Evolutionary conservation across 2,888 invertebrate genomes (phyloP).

Genomic region (Volucella inanis): DNA sequence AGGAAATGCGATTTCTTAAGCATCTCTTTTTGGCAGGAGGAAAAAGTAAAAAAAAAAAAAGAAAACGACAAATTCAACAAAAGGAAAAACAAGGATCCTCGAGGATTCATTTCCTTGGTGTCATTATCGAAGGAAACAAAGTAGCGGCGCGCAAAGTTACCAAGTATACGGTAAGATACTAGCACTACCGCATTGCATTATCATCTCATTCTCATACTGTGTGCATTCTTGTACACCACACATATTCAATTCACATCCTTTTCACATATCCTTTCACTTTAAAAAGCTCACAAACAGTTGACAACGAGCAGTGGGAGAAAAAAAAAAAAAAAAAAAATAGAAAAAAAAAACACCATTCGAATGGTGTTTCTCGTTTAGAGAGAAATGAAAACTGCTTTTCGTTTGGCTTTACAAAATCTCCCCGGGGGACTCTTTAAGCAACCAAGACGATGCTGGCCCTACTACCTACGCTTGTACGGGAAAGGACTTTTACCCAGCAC

Average conservation of each 20-base stretch:
- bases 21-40: conserved; percentile 23
- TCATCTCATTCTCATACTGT: conserved; percentile 4
- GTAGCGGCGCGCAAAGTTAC: conserved; percentile 36
- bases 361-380: conserved; percentile 46
- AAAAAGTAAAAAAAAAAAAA: not conserved
- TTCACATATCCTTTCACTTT: conserved; percentile 51
- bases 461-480: conserved; percentile 31
- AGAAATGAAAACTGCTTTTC: conserved; percentile 67
- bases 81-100: conserved; percentile 30
- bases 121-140: conserved; percentile 67
- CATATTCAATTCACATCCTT: conserved; percentile 24
- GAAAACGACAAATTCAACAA: not conserved
- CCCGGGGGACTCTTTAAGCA: conserved; percentile 74
- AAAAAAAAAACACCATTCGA: conserved; percentile 8
- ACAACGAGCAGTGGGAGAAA: conserved; percentile 7
- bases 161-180: conserved; percentile 8
- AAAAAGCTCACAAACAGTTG: conserved; percentile 12
- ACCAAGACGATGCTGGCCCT: conserved; percentile 51
- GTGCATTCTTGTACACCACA: conserved; percentile 30
- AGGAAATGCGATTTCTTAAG: conserved; percentile 68
- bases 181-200: conserved; percentile 60
- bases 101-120: conserved; percentile 69
- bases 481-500: conserved; percentile 55
- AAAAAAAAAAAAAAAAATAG: conserved; percentile 13
- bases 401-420: conserved; percentile 70